Evolutionary conservation across 2,113 vertebrate species (phyloP), one percentile per base, ranked within the genome.

Genomic region (Cynopterus brachyotis): DNA sequence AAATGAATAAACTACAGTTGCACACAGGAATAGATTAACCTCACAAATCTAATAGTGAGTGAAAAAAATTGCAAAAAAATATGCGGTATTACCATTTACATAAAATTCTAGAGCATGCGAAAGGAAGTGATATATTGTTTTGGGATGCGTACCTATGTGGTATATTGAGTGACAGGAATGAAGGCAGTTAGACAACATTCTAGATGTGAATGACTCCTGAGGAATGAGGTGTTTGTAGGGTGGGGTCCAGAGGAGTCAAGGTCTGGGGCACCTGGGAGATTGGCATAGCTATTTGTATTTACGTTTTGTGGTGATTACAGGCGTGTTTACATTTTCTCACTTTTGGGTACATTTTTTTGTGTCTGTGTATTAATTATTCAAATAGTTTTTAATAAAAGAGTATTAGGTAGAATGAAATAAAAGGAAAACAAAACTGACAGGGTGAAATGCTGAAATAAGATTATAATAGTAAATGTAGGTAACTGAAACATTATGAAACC

Each of bases 61-160:
- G 5, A 30, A 6, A 32, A 59, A 62, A 40, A 59, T 40, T 88
- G 35, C 5, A 62, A 85, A 76, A 76, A 42, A 81, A 32, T 11
- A 10, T 37, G 50, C 3, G 59, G 13, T 20, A 1, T 0, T 45
- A 19, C 24, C 5, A 89, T 57, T 90, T 53, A 67, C 17, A 32
- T 9, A 85, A 91, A 82, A 30, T 24, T 8, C 6, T 59, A 37
- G 60, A 76, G 26, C 9, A 10, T 53, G 12, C 2, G 5, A 42
- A 70, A 13, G 10, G 2, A 57, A 90, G 22, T 35, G 28, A 26
- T n/a, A 30, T 22, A 12, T 20, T 66, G 9, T 50, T 59, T 11
- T 10, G 9, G 17, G 17, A 50, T 35, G 3, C 0, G 35, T 10
- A 64, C 3, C 0, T 16, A 6, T 45, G 12, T 75, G 16, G 0